Conservation (phyloP, 2,113 vertebrate species). For the Epinephelus moara region DNA sequence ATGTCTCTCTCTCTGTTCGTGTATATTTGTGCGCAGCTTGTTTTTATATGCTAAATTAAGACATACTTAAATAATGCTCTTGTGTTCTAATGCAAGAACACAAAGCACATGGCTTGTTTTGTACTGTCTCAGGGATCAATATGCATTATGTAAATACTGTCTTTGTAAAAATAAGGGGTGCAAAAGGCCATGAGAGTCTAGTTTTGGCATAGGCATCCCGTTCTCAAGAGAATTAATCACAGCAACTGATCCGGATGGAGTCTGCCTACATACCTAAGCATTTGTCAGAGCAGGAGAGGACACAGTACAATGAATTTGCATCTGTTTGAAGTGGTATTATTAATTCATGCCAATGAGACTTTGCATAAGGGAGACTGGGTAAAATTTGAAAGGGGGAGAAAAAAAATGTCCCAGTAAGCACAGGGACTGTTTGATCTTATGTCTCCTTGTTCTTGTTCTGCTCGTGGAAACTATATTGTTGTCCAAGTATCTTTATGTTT, state of each 20-base stretch:
- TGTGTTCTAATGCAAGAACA: conserved; percentile 44
- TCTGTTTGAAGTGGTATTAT: conserved; percentile 83
- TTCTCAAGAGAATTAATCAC: conserved; percentile 64
- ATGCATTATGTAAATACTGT: conserved; percentile 65
- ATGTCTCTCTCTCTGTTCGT: conserved; percentile 41
- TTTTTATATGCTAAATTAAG: conserved; percentile 52
- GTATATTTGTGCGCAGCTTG: conserved; percentile 35
- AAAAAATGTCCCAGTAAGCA: conserved; percentile 50
- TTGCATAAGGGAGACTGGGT: conserved; percentile 63
- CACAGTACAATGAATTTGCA: conserved; percentile 78
- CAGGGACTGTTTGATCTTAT: conserved; percentile 61
- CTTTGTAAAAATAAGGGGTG: conserved; percentile 54
- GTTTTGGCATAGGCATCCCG: conserved; percentile 50
- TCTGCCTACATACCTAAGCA: conserved; percentile 76
- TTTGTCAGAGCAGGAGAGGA: conserved; percentile 79
- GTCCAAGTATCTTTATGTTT: conserved; percentile 55
- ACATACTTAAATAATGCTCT: conserved; percentile 45
- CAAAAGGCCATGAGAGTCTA: conserved; percentile 58
- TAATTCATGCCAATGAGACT: conserved; percentile 80
- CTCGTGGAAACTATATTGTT: conserved; percentile 45
- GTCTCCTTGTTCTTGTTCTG: conserved; percentile 45
- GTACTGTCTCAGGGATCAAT: conserved; percentile 55
- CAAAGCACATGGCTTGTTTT: conserved; percentile 27
- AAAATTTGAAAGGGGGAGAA: conserved; percentile 46
- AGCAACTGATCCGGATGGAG: conserved; percentile 62